Evolutionary conservation across 2,888 invertebrate genomes (phyloP), one percentile per base, ranked within the genome.

Genomic region (Drosophila rubida): DNA sequence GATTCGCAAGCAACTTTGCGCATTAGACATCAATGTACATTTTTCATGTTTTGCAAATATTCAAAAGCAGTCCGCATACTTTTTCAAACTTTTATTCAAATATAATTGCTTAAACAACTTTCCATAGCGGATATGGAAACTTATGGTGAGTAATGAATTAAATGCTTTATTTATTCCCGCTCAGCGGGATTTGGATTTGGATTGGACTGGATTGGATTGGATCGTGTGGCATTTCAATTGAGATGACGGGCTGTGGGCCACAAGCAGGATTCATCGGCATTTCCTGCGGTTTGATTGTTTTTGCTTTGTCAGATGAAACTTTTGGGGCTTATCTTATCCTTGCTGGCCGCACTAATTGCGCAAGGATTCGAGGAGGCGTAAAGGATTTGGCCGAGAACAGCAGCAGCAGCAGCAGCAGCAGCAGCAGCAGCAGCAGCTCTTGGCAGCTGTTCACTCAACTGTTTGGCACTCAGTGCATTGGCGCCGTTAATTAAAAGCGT

Each of bases 401-500:
- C n/a, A 13, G 6, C 23, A 23, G 23, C 23, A 6, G 23, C 6
- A 23, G 23, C 23, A n/a, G 32, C 32, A n/a, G 32, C 4, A 13
- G 6, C 2, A 23, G 23, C 23, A 6, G 23, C 6, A 23, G 23
- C 23, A 13, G 14, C 59, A 51, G 66, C 48, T 46, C 27, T 32
- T 32, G 53, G 61, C 30, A 44, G 63, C 39, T 64, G 58, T n/a
- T 42, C 63, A 64, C 23, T 51, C 59, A 48, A 60, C 51, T 49
- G 59, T 37, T 53, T 46, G 54, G 49, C 60, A 51, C 42, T 44
- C 55, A 44, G 53, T 71, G 65, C 62, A 62, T 67, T 63, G 68
- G 69, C 49, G 50, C 61, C 75, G 75, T 81, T 81, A 81, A 79
- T 81, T 81, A 78, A 81, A 79, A 75, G 54, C 77, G 63, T 75